phyloP scores from a whole-genome alignment of 2,113 vertebrate species.

The Bufo bufo region DNA sequence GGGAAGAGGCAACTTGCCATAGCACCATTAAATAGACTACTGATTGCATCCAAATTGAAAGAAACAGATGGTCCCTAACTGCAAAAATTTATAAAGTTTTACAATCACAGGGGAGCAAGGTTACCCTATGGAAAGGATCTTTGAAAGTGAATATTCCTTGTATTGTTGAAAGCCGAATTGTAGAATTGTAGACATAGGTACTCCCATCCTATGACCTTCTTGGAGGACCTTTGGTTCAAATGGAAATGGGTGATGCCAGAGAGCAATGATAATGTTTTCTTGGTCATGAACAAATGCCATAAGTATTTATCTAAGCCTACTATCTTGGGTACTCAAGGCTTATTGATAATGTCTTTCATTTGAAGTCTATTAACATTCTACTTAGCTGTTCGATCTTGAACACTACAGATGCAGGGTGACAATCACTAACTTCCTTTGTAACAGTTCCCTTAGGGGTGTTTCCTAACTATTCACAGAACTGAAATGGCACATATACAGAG shows the following conservation, averaged over 20 bases:
- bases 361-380: too few relatives aligned
- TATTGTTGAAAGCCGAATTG: not conserved
- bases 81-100: constrained; percentile 69
- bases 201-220: not conserved
- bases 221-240: not conserved
- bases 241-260: not conserved
- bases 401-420: too few relatives aligned
- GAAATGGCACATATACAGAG: too few relatives aligned
- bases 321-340: too few relatives aligned
- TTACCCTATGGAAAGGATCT: constrained; percentile 17
- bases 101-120: constrained; percentile 36
- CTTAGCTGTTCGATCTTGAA: too few relatives aligned
- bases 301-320: too few relatives aligned
- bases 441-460: too few relatives aligned
- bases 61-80: constrained; percentile 69
- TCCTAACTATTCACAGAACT: too few relatives aligned
- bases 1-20: constrained; percentile 61
- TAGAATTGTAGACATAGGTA: not conserved
- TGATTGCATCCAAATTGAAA: constrained; percentile 65
- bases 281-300: too few relatives aligned
- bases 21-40: constrained; percentile 67
- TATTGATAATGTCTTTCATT: too few relatives aligned
- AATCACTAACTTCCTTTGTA: too few relatives aligned
- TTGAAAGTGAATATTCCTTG: constrained; percentile 36
- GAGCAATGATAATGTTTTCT: not conserved